Evolutionary conservation across 2,797 vertebrate genomes (phyloP).

Genomic region (Micromesistius poutassou): DNA sequence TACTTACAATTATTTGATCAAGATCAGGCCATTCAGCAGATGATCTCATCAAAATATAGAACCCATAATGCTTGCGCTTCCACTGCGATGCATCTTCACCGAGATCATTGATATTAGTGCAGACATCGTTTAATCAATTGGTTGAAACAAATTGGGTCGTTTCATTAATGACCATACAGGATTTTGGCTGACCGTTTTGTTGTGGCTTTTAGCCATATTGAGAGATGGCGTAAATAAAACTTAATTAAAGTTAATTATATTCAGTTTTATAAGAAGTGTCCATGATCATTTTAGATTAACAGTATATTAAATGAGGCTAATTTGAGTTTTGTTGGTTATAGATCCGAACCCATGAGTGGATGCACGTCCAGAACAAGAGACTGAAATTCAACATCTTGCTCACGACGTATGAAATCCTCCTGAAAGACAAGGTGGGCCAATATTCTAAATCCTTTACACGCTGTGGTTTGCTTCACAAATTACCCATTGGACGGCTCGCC

Average conservation of each 20-base stretch:
- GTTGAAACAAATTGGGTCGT: not conserved
- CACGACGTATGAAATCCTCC: slow-evolving; percentile 95
- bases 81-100: not conserved
- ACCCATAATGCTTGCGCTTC: too few species aligned
- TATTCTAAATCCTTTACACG: not conserved
- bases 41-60: not conserved
- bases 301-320: not conserved
- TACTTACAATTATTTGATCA: not conserved
- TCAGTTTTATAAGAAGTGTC: not conserved
- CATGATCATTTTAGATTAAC: not conserved
- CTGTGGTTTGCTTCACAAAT: not conserved
- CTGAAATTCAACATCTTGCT: slow-evolving; percentile 95
- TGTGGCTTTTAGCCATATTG: not conserved
- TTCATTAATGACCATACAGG: not conserved
- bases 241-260: not conserved
- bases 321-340: slow-evolving; percentile 43
- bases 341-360: slow-evolving; percentile 99
- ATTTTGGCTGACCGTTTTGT: not conserved
- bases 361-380: slow-evolving; percentile 91
- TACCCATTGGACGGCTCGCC: too few species aligned
- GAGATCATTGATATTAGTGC: not conserved
- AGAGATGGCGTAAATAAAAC: not conserved
- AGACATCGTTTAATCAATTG: not conserved
- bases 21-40: slow-evolving; percentile 67
- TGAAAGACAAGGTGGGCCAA: slow-evolving; percentile 91